These are phyloP conservation scores for Boloria euphrosyne DNA, from an alignment of 2,888 invertebrate species.

Conservation along the genomic window DNA sequence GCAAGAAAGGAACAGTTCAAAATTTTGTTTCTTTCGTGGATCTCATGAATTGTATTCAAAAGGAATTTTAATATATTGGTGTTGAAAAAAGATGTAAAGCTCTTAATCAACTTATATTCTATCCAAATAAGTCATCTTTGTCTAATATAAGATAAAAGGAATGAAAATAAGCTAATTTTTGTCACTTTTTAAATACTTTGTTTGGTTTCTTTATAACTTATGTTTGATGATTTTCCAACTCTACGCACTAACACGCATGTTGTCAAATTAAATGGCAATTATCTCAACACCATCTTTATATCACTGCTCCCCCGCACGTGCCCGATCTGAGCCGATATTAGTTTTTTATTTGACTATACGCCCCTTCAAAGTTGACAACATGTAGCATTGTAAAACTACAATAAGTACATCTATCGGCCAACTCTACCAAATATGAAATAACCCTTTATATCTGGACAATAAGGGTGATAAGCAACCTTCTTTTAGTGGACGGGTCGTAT, in stretches of 20 bases:
- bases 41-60: too few species aligned
- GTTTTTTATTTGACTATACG: constrained; percentile 77
- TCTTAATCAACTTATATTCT: too few species aligned
- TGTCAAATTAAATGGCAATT: constrained; percentile 72
- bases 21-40: too few species aligned
- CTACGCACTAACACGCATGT: constrained; percentile 44
- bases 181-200: too few species aligned
- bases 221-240: constrained; percentile 24
- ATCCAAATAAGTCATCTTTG: too few species aligned
- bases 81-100: too few species aligned
- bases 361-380: constrained; percentile 77
- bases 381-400: constrained; percentile 56
- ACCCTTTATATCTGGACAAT: constrained; percentile 4
- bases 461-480: constrained; percentile 25
- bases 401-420: neutral
- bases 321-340: constrained; percentile 62
- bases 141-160: too few species aligned
- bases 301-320: constrained; percentile 65
- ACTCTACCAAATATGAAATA: constrained; percentile 10
- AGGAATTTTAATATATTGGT: too few species aligned
- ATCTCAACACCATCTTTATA: constrained; percentile 74
- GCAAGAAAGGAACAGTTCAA: too few species aligned
- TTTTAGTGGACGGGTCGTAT: constrained; percentile 25
- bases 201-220: too few species aligned
- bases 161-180: too few species aligned